phyloP scores from a whole-genome alignment of 2,797 vertebrate genomes.

The Paratrypauchen microcephalus region DNA sequence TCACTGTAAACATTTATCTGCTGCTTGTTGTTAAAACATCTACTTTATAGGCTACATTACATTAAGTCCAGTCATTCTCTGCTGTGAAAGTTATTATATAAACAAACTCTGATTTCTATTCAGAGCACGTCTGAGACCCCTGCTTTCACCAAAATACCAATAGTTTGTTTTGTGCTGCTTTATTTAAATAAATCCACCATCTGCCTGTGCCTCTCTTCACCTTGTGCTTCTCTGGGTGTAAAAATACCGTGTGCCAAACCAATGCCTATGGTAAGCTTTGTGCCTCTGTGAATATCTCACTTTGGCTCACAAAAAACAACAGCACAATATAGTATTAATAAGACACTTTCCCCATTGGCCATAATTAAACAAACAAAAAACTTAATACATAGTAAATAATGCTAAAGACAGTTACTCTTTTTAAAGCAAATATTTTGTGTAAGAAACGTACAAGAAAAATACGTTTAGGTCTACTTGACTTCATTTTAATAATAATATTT shows the following conservation, averaged over 20 bases:
- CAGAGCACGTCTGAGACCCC: conserved; percentile 4
- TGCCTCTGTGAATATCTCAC: conserved; percentile 5
- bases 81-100: conserved; percentile 2
- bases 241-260: conserved; percentile 17
- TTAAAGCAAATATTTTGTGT: too few species aligned
- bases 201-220: conserved; percentile 16
- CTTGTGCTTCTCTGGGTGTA: conserved; percentile 1
- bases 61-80: not conserved
- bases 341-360: not conserved
- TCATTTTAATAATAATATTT: too few species aligned
- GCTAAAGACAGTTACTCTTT: too few species aligned
- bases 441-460: too few species aligned
- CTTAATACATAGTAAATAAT: too few species aligned
- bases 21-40: not conserved
- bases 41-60: not conserved
- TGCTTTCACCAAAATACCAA: conserved; percentile 22
- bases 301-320: not conserved
- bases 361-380: not conserved
- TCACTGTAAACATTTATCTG: not conserved
- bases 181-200: conserved; percentile 20
- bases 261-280: not conserved
- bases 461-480: too few species aligned
- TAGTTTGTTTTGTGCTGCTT: conserved; percentile 22
- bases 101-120: conserved; percentile 8
- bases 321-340: not conserved